A percentile compares a stretch with the other conserved stretches of the same genome.
Evolutionary conservation across 92 coral and sea anemone genomes (phyloP).

Genomic region (Epizoanthus stellaris): DNA sequence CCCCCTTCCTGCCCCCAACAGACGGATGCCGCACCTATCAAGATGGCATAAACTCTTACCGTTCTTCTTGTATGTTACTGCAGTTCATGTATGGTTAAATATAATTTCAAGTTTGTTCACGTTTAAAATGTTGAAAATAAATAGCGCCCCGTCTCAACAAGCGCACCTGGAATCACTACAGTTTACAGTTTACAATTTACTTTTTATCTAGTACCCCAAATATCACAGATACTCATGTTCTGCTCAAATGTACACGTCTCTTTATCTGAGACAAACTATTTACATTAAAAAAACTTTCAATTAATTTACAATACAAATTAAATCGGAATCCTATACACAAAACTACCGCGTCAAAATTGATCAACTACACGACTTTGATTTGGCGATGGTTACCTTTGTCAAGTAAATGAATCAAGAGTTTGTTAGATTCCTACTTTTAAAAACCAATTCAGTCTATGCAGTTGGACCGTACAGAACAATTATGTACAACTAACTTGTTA

Average conservation of each 20-base stretch:
- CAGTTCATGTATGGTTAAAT: not conserved
- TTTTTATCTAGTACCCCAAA: not conserved
- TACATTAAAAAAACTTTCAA: constrained; percentile 27
- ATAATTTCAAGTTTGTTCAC: constrained; percentile 32
- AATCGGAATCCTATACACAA: too few species aligned
- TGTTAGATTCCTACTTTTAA: too few species aligned
- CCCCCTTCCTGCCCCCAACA: not conserved
- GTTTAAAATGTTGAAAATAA: constrained; percentile 82
- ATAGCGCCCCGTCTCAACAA: constrained; percentile 8
- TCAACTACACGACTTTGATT: not conserved
- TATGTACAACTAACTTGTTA: not conserved
- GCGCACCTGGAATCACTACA: too few species aligned
- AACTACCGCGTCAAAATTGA: too few species aligned
- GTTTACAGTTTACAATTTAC: too few species aligned
- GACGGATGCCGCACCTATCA: not conserved
- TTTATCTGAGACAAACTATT: constrained; percentile 9
- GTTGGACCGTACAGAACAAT: not conserved
- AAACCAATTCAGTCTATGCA: not conserved
- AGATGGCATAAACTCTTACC: not conserved
- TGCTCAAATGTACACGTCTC: constrained; percentile 30
- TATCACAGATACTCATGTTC: not conserved
- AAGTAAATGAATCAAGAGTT: too few species aligned
- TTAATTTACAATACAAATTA: constrained; percentile 18
- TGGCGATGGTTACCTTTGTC: too few species aligned
- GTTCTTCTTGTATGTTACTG: not conserved